Evolutionary conservation across 2,113 vertebrate species (phyloP).

Genomic region (Onychostoma macrolepis): DNA sequence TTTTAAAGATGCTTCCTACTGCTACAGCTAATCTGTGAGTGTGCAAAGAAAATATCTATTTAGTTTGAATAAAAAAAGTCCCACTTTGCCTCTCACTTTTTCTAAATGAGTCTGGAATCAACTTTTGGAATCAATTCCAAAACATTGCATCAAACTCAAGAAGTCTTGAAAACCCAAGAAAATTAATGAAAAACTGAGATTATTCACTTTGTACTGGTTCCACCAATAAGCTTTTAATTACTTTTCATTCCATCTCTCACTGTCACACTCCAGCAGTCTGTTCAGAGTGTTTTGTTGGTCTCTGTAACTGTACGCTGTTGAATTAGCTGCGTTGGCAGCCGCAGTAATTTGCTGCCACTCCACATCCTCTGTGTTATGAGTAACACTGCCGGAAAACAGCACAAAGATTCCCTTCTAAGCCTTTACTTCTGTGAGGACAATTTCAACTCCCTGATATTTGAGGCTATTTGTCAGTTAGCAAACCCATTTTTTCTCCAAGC

Average conservation of each 20-base stretch:
- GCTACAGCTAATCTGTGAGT: neutral
- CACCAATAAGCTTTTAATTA: neutral
- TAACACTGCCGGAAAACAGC: neutral
- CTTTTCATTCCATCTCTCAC: neutral
- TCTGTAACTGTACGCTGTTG: neutral
- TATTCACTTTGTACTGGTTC: neutral
- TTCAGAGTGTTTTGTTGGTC: neutral
- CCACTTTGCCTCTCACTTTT: neutral
- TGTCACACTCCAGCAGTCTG: neutral
- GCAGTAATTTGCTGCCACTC: slow-evolving; percentile 15
- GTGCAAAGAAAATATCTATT: neutral
- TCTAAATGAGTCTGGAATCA: neutral
- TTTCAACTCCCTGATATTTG: slow-evolving; percentile 1
- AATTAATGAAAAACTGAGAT: neutral
- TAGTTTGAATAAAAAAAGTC: neutral
- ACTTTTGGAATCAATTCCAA: neutral
- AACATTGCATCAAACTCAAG: neutral
- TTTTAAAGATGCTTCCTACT: neutral
- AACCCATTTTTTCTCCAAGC: slow-evolving; percentile 5
- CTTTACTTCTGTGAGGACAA: neutral
- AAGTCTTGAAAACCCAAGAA: neutral
- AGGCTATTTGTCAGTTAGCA: slow-evolving; percentile 19
- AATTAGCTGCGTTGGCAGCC: slow-evolving; percentile 18
- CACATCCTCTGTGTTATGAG: slow-evolving; percentile 13
- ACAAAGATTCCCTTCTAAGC: slow-evolving; percentile 1